Conservation (phyloP, 2,888 invertebrate species). For the Agapostemon virescens region DNA sequence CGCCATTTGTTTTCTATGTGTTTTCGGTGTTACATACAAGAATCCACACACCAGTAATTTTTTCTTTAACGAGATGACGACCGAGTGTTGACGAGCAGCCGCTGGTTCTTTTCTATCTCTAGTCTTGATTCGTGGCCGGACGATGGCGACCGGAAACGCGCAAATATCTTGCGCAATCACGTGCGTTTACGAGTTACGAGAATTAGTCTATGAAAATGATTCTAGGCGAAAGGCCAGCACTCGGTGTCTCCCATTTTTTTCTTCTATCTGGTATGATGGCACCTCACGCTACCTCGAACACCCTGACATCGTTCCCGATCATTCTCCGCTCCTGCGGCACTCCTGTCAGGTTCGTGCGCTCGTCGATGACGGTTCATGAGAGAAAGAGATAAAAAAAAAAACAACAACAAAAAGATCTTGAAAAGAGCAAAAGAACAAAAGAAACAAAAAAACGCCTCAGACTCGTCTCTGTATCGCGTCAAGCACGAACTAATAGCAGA, state of each 20-base stretch:
- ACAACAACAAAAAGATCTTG: slow-evolving; percentile 30
- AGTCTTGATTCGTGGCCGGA: background rate
- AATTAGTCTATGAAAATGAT: background rate
- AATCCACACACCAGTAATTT: slow-evolving; percentile 77
- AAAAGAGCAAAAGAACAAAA: slow-evolving; percentile 7
- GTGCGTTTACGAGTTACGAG: background rate
- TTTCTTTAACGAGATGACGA: slow-evolving; percentile 73
- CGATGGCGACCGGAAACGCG: background rate
- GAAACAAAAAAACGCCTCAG: slow-evolving; percentile 1
- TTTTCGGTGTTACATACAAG: slow-evolving; percentile 80
- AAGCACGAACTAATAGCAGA: slow-evolving; percentile 66
- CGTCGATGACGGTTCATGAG: slow-evolving; percentile 36
- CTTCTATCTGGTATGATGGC: slow-evolving; percentile 80
- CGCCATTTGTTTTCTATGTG: slow-evolving; percentile 80
- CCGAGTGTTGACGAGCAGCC: slow-evolving; percentile 74
- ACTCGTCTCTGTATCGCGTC: slow-evolving; percentile 47
- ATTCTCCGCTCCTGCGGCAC: slow-evolving; percentile 64
- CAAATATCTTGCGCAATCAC: too few species aligned
- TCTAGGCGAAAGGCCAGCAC: slow-evolving; percentile 72
- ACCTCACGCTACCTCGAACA: slow-evolving; percentile 78
- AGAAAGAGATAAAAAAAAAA: too few species aligned
- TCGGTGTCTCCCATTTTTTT: slow-evolving; percentile 77
- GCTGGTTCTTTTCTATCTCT: background rate
- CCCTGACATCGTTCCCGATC: slow-evolving; percentile 60
- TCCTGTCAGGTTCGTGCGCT: slow-evolving; percentile 67